A percentile compares a stretch with the other conserved stretches of the same genome.
These are phyloP conservation scores for Bothrops jararaca DNA, from an alignment of 2,113 vertebrate species.

Conservation along the genomic window DNA sequence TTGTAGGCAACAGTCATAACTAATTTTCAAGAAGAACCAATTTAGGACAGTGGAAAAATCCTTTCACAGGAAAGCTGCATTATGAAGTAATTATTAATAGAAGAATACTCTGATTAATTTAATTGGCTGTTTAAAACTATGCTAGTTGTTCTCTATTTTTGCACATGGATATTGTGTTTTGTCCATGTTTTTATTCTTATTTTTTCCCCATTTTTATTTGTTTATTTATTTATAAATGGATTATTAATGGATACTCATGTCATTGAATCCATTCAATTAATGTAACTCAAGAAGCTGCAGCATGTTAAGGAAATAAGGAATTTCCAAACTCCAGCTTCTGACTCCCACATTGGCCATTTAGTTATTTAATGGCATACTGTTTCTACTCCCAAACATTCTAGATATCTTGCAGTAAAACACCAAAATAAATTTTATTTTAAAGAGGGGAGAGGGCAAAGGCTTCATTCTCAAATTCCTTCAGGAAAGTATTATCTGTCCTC, in stretches of 20 bases:
- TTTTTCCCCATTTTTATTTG: background rate
- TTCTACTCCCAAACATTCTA: background rate
- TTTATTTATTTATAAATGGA: background rate
- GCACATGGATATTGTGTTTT: background rate
- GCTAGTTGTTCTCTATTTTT: background rate
- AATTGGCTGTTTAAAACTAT: background rate
- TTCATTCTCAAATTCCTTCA: background rate
- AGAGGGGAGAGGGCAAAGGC: background rate
- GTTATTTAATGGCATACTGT: background rate
- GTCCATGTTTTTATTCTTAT: background rate
- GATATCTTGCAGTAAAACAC: background rate
- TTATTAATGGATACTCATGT: background rate
- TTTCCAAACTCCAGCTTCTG: background rate
- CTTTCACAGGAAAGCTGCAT: background rate
- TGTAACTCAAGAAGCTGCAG: background rate
- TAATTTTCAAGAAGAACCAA: background rate
- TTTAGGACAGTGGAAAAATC: background rate
- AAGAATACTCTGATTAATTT: background rate
- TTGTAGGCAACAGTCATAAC: background rate
- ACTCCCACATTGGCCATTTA: background rate
- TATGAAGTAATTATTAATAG: background rate
- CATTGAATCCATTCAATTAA: background rate
- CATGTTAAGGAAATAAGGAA: background rate
- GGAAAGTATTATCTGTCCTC: background rate
- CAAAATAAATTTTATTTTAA: background rate